Evolutionary conservation across 2,888 invertebrate genomes (phyloP).

Genomic region (Tolmerus cingulatus): DNA sequence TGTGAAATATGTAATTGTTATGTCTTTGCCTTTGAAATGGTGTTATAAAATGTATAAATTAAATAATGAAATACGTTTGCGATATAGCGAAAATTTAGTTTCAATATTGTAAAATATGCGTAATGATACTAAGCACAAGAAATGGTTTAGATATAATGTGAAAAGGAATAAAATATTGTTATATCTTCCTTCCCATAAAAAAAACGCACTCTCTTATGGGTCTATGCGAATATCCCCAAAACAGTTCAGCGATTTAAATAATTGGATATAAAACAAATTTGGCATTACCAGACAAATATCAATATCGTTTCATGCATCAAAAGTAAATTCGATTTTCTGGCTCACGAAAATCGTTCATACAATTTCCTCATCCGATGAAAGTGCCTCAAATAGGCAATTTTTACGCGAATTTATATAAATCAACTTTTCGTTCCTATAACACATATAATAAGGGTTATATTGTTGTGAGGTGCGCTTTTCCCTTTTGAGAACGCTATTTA

Average conservation of each 20-base stretch:
- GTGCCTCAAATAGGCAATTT: neutral
- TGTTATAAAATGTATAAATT: too few species aligned
- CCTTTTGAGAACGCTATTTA: neutral
- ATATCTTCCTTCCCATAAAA: neutral
- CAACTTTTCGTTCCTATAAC: neutral
- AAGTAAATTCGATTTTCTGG: neutral
- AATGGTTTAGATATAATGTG: too few species aligned
- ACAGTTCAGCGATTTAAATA: neutral
- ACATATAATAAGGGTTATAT: neutral
- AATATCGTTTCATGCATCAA: neutral
- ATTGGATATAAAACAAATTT: neutral
- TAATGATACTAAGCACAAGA: too few species aligned
- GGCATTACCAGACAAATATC: neutral
- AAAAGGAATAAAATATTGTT: too few species aligned
- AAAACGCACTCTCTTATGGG: neutral
- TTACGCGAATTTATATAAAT: neutral
- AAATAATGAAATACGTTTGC: too few species aligned
- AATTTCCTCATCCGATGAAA: neutral
- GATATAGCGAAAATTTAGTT: too few species aligned
- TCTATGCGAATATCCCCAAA: neutral
- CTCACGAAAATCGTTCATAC: neutral
- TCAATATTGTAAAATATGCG: too few species aligned
- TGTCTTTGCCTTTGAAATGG: too few species aligned
- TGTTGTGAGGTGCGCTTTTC: neutral
- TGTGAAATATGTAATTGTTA: too few species aligned